Conservation (phyloP, 2,797 vertebrate species). For the Sebastiscus tertius region DNA sequence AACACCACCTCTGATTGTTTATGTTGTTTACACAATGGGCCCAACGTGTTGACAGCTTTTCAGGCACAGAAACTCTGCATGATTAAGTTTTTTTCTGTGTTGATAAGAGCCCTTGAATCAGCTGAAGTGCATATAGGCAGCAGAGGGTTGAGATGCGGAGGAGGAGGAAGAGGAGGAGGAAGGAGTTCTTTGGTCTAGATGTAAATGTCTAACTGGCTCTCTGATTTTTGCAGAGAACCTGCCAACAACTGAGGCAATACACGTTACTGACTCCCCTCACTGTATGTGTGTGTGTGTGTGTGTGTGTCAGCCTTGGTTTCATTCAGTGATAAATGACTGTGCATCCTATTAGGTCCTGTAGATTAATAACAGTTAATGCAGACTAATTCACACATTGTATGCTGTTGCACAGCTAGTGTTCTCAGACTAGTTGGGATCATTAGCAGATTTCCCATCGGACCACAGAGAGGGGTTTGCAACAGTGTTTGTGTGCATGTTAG, state of each 20-base stretch:
- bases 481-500: not conserved
- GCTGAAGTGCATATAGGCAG: not conserved
- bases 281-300: not conserved
- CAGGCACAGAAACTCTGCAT: not conserved
- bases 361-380: conserved; percentile 31
- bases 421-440: not conserved
- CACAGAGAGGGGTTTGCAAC: not conserved
- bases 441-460: not conserved
- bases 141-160: not conserved
- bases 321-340: conserved; percentile 38
- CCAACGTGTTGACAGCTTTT: not conserved
- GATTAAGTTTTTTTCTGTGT: not conserved
- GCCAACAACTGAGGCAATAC: conserved; percentile 18
- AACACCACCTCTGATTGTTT: not conserved
- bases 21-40: not conserved
- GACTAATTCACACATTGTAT: conserved; percentile 38
- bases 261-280: not conserved
- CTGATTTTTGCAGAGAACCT: conserved; percentile 14
- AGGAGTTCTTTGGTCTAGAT: not conserved
- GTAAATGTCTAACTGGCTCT: conserved; percentile 8
- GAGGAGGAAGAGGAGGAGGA: not conserved
- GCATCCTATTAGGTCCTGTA: conserved; percentile 39
- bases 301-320: not conserved
- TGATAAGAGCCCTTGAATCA: not conserved
- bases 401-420: not conserved